phyloP scores from a whole-genome alignment of 2,888 invertebrate species.

The Mactromeris polynyma region DNA sequence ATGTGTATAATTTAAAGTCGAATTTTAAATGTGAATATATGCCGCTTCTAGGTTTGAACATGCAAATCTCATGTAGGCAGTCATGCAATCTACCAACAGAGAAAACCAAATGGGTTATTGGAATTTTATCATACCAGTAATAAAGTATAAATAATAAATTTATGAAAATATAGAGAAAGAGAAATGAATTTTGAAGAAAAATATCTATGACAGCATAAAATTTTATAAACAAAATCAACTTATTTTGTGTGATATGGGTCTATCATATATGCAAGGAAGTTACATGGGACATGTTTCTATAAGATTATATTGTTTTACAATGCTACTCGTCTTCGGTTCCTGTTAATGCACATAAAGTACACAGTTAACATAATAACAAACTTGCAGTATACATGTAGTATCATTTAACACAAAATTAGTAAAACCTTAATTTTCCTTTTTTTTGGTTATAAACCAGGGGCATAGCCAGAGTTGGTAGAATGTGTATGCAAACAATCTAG shows the following conservation, averaged over 20 bases:
- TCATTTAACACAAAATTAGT: not conserved
- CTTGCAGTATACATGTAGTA: not conserved
- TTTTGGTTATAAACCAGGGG: too few relatives aligned
- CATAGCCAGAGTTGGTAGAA: too few relatives aligned
- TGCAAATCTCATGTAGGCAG: too few relatives aligned
- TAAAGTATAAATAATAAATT: not conserved
- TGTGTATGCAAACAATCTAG: too few relatives aligned
- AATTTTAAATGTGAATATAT: too few relatives aligned
- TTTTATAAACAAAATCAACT: not conserved
- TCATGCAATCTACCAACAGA: too few relatives aligned
- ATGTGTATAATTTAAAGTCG: too few relatives aligned
- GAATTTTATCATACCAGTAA: too few relatives aligned
- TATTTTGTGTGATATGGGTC: not conserved
- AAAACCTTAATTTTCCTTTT: not conserved
- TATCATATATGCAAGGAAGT: not conserved
- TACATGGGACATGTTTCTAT: slow-evolving; percentile 30
- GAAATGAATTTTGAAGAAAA: not conserved
- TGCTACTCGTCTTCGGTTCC: slow-evolving; percentile 41
- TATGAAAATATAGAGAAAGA: not conserved
- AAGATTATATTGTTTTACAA: slow-evolving; percentile 35
- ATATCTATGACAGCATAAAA: not conserved
- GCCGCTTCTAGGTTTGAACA: too few relatives aligned
- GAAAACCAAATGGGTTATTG: too few relatives aligned
- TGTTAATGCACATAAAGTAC: slow-evolving; percentile 28
- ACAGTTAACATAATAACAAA: not conserved